Percentiles rank a stretch among this genome's conserved stretches.
Evolutionary conservation across 2,797 vertebrate species (phyloP).

Genomic region (Rhynchonycteris naso): DNA sequence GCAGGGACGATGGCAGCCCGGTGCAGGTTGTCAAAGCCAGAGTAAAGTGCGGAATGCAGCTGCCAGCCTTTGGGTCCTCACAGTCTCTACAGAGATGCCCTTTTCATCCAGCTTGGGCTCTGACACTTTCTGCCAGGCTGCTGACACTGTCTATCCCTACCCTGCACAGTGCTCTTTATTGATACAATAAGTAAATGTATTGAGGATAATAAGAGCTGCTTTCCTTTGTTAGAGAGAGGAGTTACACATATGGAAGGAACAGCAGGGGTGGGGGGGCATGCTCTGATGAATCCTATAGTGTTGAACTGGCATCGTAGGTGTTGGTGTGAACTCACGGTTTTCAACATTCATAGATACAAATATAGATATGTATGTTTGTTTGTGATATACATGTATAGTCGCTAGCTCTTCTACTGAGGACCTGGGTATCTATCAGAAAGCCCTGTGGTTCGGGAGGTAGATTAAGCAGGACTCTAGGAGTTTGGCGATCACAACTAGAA

Average conservation of each 20-base stretch:
- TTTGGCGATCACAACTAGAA: background rate
- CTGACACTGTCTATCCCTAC: fast-evolving
- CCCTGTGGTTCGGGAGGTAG: background rate
- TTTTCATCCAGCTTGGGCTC: background rate
- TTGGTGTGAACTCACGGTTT: background rate
- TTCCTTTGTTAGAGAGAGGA: background rate
- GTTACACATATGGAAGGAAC: background rate
- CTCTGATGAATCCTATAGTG: background rate
- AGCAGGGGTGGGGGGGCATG: background rate
- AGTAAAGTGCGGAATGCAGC: background rate
- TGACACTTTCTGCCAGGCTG: background rate
- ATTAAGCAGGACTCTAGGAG: background rate
- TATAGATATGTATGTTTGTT: background rate
- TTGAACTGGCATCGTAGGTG: background rate
- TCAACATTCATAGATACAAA: background rate
- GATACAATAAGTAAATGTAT: background rate
- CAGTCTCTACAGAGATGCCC: background rate
- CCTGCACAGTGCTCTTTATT: no score
- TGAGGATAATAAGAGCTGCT: background rate
- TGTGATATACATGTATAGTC: background rate
- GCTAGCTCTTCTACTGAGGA: background rate
- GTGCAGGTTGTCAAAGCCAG: background rate
- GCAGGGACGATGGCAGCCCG: background rate
- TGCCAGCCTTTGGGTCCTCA: background rate
- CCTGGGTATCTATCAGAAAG: background rate